Percentiles rank a stretch among this genome's conserved stretches.
phyloP scores from a whole-genome alignment of 35 echinoderm and acorn worm species.

The Heliocidaris tuberculata region DNA sequence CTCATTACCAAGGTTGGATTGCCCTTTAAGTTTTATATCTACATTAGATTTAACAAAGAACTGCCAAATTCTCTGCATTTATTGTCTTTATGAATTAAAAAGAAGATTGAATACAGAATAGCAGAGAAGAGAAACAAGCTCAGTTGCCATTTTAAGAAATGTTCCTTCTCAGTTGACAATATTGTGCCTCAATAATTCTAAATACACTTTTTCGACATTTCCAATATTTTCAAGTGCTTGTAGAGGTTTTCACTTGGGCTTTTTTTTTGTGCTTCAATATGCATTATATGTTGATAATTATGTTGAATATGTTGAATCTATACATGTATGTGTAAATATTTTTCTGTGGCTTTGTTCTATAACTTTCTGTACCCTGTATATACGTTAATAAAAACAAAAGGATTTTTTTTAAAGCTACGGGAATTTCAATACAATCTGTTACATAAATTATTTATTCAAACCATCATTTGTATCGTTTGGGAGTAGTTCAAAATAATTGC shows the following conservation, averaged over 20 bases:
- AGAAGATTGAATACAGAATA: too few relatives aligned
- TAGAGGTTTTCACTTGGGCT: background rate
- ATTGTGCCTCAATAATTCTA: background rate
- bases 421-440: background rate
- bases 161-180: too few relatives aligned
- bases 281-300: background rate
- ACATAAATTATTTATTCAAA: too few relatives aligned
- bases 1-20: too few relatives aligned
- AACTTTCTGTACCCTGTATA: background rate
- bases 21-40: background rate
- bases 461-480: too few relatives aligned
- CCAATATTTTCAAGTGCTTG: background rate
- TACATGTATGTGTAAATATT: background rate
- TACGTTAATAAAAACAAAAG: background rate
- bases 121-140: too few relatives aligned
- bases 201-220: background rate
- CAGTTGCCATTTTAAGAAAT: too few relatives aligned
- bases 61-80: background rate
- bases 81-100: too few relatives aligned
- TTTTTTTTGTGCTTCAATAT: background rate
- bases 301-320: background rate
- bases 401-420: background rate
- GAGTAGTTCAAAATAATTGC: too few relatives aligned
- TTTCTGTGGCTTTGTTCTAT: background rate
- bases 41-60: background rate